Base-by-base conservation (phyloP, 2,888 invertebrate genomes). In the Serripes groenlandicus region DNA sequence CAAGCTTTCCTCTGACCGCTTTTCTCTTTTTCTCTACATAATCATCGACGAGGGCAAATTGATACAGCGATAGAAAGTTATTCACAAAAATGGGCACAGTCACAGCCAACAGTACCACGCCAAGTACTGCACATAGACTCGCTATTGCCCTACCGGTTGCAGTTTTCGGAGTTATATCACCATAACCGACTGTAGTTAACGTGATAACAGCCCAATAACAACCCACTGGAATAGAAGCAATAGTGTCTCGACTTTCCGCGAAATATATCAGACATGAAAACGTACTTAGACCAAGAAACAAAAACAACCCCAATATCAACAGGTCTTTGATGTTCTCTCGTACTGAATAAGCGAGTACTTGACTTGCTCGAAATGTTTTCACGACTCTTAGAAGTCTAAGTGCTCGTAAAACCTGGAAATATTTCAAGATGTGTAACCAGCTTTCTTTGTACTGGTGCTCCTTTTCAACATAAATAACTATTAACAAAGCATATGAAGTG, bases 171-270 rank as follows among this genome's bases (percentile, higher is more conserved):
- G 79, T 70, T 15, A 87, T 28, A 56, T 89, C 89, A 28, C 89
- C 89, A 58, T 89, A 89, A 15, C 87, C 87, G 2, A 89, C 86
- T 0, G 89, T 89, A 72, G 89, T 89, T 74, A 87, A 62, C 18
- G 89, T 89, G 37, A 89, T 80, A 21, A 89, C 42, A 1, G 87
- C 79, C 86, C 87, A 89, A 75, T 85, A 89, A 80, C 86, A 87
- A 1, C 74, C 85, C 0, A 37, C 62, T 2, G 89, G 86, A 9
- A 87, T 87, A 18, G 85, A 83, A 1, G 15, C 35, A 60, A 88
- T 73, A 1, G 37, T 52, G 0, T 37, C 23, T 7, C 79, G 58
- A n/a, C 52, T 35, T 71, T 89, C 89, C 5, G 80, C 71, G 66
- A 89, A 85, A 74, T 75, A 89, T 0, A 87, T 71, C 21, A 87